phyloP scores from a whole-genome alignment of 1,140 invertebrate genomes.

The Arctopsyche grandis region DNA sequence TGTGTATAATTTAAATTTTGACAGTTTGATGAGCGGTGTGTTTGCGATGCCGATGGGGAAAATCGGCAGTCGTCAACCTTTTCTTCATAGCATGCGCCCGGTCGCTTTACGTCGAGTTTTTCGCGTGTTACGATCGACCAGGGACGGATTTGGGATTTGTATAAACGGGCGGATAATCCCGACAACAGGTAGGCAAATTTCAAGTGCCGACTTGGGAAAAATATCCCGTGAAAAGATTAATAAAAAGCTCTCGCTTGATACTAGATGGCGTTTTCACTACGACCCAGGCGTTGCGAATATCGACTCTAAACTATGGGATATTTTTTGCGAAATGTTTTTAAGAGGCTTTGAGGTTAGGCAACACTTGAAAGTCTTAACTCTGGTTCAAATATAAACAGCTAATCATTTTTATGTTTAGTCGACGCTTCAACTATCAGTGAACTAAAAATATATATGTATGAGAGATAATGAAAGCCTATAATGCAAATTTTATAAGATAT shows the following conservation, averaged over 20 bases:
- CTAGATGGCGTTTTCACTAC: background rate
- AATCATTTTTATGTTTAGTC: no score
- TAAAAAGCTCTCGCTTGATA: background rate
- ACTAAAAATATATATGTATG: no score
- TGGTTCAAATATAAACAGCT: no score
- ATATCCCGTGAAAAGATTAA: background rate
- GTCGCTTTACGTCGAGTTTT: constrained; percentile 1
- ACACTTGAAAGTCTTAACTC: no score
- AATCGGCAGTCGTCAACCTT: constrained; percentile 10
- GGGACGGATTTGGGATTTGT: constrained; percentile 22
- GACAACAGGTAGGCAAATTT: constrained; percentile 27
- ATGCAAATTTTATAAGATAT: no score
- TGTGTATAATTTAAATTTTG: background rate
- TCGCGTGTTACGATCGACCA: constrained; percentile 20
- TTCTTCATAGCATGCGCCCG: no score
- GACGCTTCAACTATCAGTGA: no score
- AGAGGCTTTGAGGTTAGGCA: no score
- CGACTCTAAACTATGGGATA: background rate
- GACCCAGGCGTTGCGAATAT: background rate
- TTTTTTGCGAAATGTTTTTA: background rate
- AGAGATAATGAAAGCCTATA: no score
- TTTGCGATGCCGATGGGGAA: background rate
- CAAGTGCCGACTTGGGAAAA: constrained; percentile 8
- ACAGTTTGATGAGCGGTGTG: background rate
- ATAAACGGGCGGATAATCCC: constrained; percentile 19